Conservation (phyloP, 2,113 vertebrate species). For the Phoxinus phoxinus region DNA sequence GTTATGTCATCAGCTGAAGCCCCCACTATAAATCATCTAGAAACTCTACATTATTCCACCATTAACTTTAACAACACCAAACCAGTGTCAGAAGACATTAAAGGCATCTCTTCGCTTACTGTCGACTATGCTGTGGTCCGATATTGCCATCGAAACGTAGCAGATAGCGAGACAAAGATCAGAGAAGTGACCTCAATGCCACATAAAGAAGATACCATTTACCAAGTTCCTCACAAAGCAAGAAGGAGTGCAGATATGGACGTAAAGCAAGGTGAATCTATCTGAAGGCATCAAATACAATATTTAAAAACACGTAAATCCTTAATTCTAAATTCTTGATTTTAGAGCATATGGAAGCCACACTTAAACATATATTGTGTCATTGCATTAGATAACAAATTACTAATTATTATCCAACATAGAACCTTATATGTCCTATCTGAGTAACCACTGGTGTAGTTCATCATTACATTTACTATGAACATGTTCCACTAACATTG, state of each 20-base stretch:
- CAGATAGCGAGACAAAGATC: not conserved
- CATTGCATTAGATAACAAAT: not conserved
- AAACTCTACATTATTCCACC: constrained; percentile 14
- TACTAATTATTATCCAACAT: too few relatives aligned
- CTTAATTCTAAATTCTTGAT: not conserved
- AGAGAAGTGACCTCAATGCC: not conserved
- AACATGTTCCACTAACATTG: too few relatives aligned
- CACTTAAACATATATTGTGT: not conserved
- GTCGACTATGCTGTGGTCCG: not conserved
- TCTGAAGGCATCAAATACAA: not conserved
- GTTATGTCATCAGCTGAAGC: not conserved
- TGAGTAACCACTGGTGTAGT: not conserved
- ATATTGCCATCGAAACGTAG: not conserved
- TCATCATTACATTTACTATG: too few relatives aligned
- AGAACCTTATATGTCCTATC: too few relatives aligned
- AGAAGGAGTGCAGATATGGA: not conserved
- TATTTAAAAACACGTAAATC: not conserved
- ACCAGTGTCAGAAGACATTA: not conserved
- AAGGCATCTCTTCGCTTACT: not conserved
- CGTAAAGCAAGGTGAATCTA: not conserved
- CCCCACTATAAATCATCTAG: not conserved
- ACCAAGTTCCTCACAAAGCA: not conserved
- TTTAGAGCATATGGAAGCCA: not conserved
- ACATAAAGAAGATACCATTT: not conserved
- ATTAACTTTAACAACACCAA: not conserved